These are phyloP conservation scores for Tiliqua scincoides DNA, from an alignment of 2,113 vertebrate species.

Conservation along the genomic window DNA sequence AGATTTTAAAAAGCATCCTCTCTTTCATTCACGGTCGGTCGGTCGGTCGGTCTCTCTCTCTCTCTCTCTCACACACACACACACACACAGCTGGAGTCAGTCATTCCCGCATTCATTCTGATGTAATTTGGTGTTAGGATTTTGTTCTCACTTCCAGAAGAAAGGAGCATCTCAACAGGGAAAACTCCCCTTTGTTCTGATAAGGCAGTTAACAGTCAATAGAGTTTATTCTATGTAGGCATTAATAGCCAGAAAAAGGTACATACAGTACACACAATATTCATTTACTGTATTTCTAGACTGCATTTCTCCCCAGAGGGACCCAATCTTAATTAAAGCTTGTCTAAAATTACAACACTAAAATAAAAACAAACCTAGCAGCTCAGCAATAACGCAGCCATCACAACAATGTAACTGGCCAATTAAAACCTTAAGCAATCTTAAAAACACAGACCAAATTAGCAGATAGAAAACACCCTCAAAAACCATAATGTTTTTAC, in stretches of 20 bases:
- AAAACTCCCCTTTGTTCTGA: not conserved
- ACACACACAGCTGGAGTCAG: not conserved
- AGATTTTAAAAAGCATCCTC: not conserved
- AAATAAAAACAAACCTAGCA: not conserved
- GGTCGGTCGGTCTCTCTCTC: too few species aligned
- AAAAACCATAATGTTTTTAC: not conserved
- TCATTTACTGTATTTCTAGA: too few species aligned
- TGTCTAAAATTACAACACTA: not conserved
- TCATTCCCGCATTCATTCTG: not conserved
- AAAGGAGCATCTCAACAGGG: not conserved
- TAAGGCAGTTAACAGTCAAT: not conserved
- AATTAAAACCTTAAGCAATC: conserved; percentile 4
- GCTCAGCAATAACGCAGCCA: not conserved
- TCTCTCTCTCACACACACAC: too few species aligned
- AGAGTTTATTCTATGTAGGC: not conserved
- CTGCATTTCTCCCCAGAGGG: too few species aligned
- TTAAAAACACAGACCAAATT: not conserved
- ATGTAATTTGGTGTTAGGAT: too few species aligned
- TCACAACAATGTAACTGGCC: not conserved
- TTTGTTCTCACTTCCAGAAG: not conserved
- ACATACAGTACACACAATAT: not conserved
- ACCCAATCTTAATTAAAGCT: not conserved
- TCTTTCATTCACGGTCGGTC: too few species aligned
- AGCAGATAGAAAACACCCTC: not conserved
- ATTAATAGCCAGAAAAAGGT: not conserved